Evolutionary conservation across 2,888 invertebrate species (phyloP), one percentile per base, ranked within the genome.

Genomic region (Bimastos eiseni): DNA sequence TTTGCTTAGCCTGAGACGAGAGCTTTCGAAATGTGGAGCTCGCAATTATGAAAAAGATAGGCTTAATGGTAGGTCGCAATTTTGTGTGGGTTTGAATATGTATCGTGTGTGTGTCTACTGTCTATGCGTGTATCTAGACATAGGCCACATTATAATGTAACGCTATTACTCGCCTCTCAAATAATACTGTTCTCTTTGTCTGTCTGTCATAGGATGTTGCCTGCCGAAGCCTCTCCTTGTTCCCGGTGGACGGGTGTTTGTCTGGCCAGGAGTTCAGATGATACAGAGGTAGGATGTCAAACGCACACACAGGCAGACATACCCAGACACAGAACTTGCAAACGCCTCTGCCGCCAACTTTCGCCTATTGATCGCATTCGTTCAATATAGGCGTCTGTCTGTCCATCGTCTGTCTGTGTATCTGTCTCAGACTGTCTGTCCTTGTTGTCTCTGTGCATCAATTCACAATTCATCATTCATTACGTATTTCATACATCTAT

Each of bases 171-270:
- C 11, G 2, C 30, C 88, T 36, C 24, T 33, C 38, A 33, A 37
- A 1, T 88, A 36, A 1, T 34, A 2, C 1, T 11, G 15, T 33
- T 30, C 34, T 30, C 70, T 70, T 70, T 70, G 5, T 24, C 70
- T 86, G 37, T 90, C 13, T 83, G 33, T 83, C 41, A 1, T 84
- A 92, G 92, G 92, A 36, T 92, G 92, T 84, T 92, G 91, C 95
- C 97, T 98, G 95, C 96, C 97, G 94, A 98, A 98, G 95, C 99
- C 99, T 83, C 96, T 98, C 90, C 93, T 98, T 93, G 98, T 99
- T 90, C 98, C 98, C 83, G 99, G 99, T 92, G 99, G 99, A 21
- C 96, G 99, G 90, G 98, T 98, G 37, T 99, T 99, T 96, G 98
- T 99, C 34, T 98, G 98, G 98, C 99, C 99, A 8, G 96, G 97